Evolutionary conservation across 2,888 invertebrate genomes (phyloP), one percentile per base, ranked within the genome.

Genomic region (Ormyrus nitidulus): DNA sequence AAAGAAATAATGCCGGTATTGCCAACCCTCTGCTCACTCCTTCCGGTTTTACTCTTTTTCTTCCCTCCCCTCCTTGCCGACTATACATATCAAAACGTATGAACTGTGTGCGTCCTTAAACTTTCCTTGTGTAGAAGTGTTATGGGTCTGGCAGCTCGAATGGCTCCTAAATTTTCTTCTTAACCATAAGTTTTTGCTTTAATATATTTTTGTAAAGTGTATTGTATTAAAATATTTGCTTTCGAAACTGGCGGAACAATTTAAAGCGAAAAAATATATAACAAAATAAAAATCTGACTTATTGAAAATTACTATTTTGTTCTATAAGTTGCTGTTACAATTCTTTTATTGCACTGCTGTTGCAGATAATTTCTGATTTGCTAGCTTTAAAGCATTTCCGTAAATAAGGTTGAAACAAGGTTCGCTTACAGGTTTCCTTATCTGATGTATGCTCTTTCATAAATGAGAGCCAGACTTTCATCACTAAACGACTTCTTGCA

Each of bases 381-480:
- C 74, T 53, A 76, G 66, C 61, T 59, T 59, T 70, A 10, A 44
- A 61, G 46, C 71, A 56, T 82, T 76, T 79, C 69, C 49, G 69
- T 49, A 80, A 82, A 82, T 82, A 72, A 80, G 77, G 72, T 69
- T 13, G 73, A 66, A 80, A 76, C 80, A 19, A 76, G 76, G 34
- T 65, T 71, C 44, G 48, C 61, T 5, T 58, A 34, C 34, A 34
- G 4, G 34, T 34, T 34, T 34, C 34, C 34, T 44, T 51, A 34
- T 44, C 5, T n/a, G 13, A 4, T 6, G 11, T 7, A 6, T 44
- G 11, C 62, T 4, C 13, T 34, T 34, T 34, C 34, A 34, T 34
- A 34, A 34, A 34, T 34, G 13, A 19, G 53, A 53, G 59, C n/a
- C n/a, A 66, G 66, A 72, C 48, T 61, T 73, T 68, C 44, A 11